Evolutionary conservation across 2,113 vertebrate species (phyloP).

Genomic region (Sakesphorus luctuosus): DNA sequence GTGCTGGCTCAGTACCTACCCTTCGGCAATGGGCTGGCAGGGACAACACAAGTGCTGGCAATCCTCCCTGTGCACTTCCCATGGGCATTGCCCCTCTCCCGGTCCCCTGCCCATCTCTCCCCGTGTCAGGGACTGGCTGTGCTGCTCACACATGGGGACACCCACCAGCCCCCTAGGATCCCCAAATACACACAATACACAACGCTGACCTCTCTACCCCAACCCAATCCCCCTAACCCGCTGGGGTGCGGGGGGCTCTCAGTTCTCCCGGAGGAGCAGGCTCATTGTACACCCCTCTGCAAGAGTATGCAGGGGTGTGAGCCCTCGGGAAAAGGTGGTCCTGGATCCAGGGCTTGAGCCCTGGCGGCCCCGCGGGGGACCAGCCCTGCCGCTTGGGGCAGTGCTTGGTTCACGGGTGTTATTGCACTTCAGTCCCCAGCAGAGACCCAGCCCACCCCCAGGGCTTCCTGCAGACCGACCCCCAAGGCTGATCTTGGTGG

Average conservation of each 20-base stretch:
- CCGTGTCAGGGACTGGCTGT: background rate
- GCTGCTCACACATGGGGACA: background rate
- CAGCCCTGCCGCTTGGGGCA: background rate
- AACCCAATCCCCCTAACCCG: background rate
- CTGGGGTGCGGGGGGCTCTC: background rate
- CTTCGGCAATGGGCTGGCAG: background rate
- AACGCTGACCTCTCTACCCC: background rate
- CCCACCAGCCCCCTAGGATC: background rate
- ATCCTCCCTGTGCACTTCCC: background rate
- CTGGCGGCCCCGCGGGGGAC: background rate
- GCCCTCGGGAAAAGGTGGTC: background rate
- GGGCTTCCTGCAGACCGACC: background rate
- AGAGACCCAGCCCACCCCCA: background rate
- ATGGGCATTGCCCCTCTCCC: background rate
- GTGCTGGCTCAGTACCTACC: background rate
- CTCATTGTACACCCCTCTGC: background rate
- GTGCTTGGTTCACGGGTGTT: background rate
- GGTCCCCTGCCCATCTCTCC: background rate
- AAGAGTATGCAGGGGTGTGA: background rate
- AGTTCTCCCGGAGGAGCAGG: background rate
- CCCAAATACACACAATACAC: background rate
- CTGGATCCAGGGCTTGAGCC: background rate
- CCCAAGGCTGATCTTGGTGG: background rate
- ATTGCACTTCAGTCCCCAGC: slow-evolving; percentile 42
- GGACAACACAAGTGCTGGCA: background rate